Evolutionary conservation across 2,113 vertebrate genomes (phyloP), one percentile per base, ranked within the genome.

Genomic region (Cololabis saira): DNA sequence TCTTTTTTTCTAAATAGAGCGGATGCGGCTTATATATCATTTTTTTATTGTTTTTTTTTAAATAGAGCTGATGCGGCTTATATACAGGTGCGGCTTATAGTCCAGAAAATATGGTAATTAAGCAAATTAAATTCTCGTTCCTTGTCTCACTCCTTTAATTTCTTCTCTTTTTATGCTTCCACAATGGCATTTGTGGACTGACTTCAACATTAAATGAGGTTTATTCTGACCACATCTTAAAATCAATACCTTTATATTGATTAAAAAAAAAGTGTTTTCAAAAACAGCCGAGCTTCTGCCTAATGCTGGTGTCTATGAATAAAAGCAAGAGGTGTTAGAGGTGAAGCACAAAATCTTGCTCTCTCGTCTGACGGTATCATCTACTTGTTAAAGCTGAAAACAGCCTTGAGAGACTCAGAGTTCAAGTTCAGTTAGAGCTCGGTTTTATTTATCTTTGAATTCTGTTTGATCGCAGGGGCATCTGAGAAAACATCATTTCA

Each of bases 391-490:
- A 4, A 49, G 27, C 51, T 58, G 33, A 53, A 54, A 53, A 40
- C 51, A 56, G 49, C 19, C n/a, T 37, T 22, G 52, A 41, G 41
- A 19, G 5, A 74, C 48, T n/a, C 67, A 59, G 42, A 44, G 44
- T 27, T 27, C 24, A 27, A 27, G 24, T 27, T 27, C 24, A 27
- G 41, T 51, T 44, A 60, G 19, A 55, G 64, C 47, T 30, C 8
- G 52, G 30, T 74, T 79, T 61, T 51, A 62, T 67, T 78, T 69
- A 71, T 71, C 55, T 49, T n/a, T 59, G 51, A 66, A 75, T 69
- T 64, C 19, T 63, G 72, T 74, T 65, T 79, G 60, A 76, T 47
- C 59, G 42, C 59, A 27, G 41, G 41, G 41, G 6, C 62, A 68
- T 65, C 55, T 14, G 8, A 0, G 0, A 55, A 64, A 56, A 71